These are phyloP conservation scores for Strigamia crassipes DNA, from an alignment of 2,888 invertebrate species.

Conservation along the genomic window DNA sequence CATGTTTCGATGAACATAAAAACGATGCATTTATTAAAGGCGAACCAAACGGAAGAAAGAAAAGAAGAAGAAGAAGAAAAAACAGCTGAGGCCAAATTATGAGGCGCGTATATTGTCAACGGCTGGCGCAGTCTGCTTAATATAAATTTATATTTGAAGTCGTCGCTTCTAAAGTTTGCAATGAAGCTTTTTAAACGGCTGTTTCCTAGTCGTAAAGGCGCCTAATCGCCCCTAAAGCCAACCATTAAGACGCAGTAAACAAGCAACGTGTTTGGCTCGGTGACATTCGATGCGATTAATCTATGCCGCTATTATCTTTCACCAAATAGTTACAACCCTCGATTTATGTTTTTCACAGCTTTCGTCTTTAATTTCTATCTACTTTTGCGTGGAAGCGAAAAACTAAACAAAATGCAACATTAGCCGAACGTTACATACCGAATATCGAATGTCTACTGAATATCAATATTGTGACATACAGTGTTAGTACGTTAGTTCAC, in stretches of 20 bases:
- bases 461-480: too few species aligned
- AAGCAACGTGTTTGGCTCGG: conserved; percentile 23
- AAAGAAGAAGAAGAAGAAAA: neutral
- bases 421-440: too few species aligned
- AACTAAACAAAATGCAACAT: too few species aligned
- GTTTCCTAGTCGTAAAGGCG: conserved; percentile 18
- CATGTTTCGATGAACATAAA: neutral
- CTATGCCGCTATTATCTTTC: conserved; percentile 7
- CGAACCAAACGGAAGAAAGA: neutral
- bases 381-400: too few species aligned
- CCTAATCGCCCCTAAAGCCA: conserved; percentile 30
- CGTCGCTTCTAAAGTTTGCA: conserved; percentile 34
- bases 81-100: neutral
- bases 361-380: neutral
- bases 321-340: neutral
- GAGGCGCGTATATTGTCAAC: conserved; percentile 31
- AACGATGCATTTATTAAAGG: neutral
- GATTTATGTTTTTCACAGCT: neutral
- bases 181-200: conserved; percentile 35
- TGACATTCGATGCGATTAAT: conserved; percentile 27
- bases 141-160: conserved; percentile 33
- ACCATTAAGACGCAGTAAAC: conserved; percentile 32
- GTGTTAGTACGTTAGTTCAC: too few species aligned
- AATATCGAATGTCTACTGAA: too few species aligned
- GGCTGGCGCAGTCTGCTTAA: conserved; percentile 16